Percentiles rank a stretch among this genome's conserved stretches.
Evolutionary conservation across 1,140 invertebrate genomes (phyloP).

Genomic region (Pachypeltis micranthus): DNA sequence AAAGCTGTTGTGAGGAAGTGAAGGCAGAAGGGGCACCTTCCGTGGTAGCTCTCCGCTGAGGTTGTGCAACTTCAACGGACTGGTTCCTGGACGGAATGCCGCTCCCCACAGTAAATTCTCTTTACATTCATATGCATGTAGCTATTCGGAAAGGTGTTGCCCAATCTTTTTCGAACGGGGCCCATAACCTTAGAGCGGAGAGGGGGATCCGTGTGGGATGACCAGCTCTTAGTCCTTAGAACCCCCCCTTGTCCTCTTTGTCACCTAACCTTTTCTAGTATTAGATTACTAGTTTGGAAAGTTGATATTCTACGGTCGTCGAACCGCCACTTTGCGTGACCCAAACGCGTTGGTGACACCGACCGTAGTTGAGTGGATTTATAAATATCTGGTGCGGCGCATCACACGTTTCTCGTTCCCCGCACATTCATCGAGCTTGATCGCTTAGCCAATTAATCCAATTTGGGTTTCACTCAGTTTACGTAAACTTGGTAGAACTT

Average conservation of each 20-base stretch:
- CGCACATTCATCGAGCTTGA: too few species aligned
- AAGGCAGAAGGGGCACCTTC: neutral
- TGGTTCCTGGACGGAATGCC: slow-evolving; percentile 7
- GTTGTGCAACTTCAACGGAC: neutral
- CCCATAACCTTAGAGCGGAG: neutral
- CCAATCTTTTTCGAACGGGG: neutral
- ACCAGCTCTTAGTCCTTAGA: neutral
- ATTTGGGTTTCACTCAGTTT: too few species aligned
- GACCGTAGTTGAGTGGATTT: too few species aligned
- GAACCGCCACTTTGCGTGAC: neutral
- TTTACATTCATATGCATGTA: slow-evolving; percentile 14
- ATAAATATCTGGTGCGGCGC: too few species aligned
- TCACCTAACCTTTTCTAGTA: neutral
- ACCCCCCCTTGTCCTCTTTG: neutral
- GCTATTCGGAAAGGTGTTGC: slow-evolving; percentile 11
- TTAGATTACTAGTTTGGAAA: neutral
- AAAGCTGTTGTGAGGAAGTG: too few species aligned
- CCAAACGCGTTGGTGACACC: neutral
- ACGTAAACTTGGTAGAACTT: too few species aligned
- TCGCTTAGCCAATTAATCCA: too few species aligned
- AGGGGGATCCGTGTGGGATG: neutral
- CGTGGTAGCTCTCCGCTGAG: neutral
- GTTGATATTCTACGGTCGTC: neutral
- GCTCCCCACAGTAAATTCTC: slow-evolving; percentile 10
- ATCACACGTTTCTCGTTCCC: too few species aligned